Evolutionary conservation across 2,113 vertebrate species (phyloP).

Genomic region (Pao palembangensis): DNA sequence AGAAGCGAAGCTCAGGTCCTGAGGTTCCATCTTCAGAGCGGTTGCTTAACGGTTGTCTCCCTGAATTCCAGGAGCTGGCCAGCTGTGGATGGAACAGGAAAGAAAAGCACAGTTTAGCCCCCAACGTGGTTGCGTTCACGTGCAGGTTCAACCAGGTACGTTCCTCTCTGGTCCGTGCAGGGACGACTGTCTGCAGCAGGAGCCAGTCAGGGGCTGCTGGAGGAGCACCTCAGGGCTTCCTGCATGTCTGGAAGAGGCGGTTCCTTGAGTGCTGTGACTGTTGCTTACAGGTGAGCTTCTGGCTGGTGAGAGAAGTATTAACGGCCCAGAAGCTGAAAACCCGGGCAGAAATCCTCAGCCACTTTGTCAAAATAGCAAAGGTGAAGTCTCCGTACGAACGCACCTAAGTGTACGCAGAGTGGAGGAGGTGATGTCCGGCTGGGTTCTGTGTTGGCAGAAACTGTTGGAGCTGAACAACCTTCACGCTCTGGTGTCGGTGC

Average conservation of each 20-base stretch:
- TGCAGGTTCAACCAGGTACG: constrained; percentile 92
- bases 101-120: constrained; percentile 89
- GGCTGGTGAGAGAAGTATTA: constrained; percentile 94
- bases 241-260: too few species aligned
- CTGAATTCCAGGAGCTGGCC: constrained; percentile 81
- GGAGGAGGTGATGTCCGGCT: not conserved
- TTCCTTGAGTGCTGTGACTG: not conserved
- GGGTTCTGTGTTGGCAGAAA: constrained; percentile 74
- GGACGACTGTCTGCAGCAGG: too few species aligned
- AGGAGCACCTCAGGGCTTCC: too few species aligned
- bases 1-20: too few species aligned
- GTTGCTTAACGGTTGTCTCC: not conserved
- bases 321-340: constrained; percentile 96
- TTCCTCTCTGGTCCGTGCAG: not conserved
- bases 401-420: not conserved
- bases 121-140: constrained; percentile 93
- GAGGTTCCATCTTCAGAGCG: not conserved
- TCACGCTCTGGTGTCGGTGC: constrained; percentile 93
- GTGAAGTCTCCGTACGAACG: constrained; percentile 69
- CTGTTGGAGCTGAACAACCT: constrained; percentile 94
- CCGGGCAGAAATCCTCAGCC: constrained; percentile 91
- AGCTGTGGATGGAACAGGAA: constrained; percentile 96
- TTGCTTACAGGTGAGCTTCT: constrained; percentile 88
- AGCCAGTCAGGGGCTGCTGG: too few species aligned
- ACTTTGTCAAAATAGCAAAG: constrained; percentile 98